Evolutionary conservation across 92 coral and sea anemone genomes (phyloP), one percentile per base, ranked within the genome.

Genomic region (Paragorgia papillata): DNA sequence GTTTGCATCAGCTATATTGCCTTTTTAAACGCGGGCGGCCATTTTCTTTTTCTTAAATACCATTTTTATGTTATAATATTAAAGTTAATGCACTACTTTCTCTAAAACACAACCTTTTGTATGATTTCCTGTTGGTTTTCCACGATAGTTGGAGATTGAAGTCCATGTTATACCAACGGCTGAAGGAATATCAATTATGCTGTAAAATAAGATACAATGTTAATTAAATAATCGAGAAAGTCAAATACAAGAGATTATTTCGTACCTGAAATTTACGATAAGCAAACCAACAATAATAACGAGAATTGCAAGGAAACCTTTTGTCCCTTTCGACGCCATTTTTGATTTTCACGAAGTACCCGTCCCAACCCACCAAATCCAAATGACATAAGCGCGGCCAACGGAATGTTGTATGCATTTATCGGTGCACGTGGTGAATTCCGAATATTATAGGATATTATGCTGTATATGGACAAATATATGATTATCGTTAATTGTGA

Each of bases 281-380:
- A 68, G 33, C n/a, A 68, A 48, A 26, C 75, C 75, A 13, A 33
- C 34, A 27, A 68, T 68, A 46, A 68, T 48, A 2, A 68, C 58
- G 26, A 41, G 25, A 48, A 68, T 49, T 44, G 40, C 75, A 9
- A 68, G n/a, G 54, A 46, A 68, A 24, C 59, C 75, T 48, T 68
- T 68, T n/a, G 75, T 68, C 41, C 49, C 50, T 44, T 46, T 68
- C 14, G 75, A 68, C 50, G 75, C 75, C 75, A 68, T 68, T 68
- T 63, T 48, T 44, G 59, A 46, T 44, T 48, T n/a, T 28, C 39
- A 44, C n/a, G 48, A 24, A 44, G 0, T 40, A 39, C 55, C 29
- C 7, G 58, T 31, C 24, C 75, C 71, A 64, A 53, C 0, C 71
- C 18, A 7, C 53, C 53, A 6, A 37, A 4, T 37, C 10, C 43